phyloP scores from a whole-genome alignment of 2,113 vertebrate species.

The Prietella phreatophila region DNA sequence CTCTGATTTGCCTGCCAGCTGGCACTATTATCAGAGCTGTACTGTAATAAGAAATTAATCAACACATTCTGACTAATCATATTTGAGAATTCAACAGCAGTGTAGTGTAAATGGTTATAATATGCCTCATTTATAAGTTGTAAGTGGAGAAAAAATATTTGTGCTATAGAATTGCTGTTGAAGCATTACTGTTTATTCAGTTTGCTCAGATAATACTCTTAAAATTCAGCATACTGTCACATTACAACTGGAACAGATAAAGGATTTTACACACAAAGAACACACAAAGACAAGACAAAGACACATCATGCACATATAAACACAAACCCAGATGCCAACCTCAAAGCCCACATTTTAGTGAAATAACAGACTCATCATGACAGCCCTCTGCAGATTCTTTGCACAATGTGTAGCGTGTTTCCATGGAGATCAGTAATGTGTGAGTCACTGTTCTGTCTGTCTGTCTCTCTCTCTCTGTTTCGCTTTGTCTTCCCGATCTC shows the following conservation, averaged over 20 bases:
- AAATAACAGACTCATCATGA: conserved; percentile 34
- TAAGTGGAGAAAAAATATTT: background rate
- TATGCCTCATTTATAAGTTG: background rate
- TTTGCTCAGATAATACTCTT: conserved; percentile 20
- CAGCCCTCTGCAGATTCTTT: conserved; percentile 14
- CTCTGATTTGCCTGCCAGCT: background rate
- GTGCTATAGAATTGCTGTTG: background rate
- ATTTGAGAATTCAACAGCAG: background rate
- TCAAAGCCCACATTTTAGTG: conserved; percentile 15
- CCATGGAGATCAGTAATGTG: conserved; percentile 43
- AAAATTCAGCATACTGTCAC: background rate
- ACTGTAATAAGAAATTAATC: background rate
- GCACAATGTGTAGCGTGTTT: conserved; percentile 25
- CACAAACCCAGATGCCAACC: background rate
- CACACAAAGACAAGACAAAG: conserved; percentile 10
- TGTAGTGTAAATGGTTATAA: background rate
- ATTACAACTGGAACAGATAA: background rate
- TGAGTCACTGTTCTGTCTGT: conserved; percentile 27
- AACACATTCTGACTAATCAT: background rate
- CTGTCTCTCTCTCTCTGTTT: background rate
- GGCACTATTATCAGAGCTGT: background rate
- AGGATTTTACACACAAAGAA: background rate
- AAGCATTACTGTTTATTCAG: background rate
- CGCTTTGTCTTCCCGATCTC: background rate
- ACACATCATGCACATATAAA: background rate